Conservation (phyloP, 2,797 vertebrate genomes). For the Acrossocheilus wenchowensis region DNA sequence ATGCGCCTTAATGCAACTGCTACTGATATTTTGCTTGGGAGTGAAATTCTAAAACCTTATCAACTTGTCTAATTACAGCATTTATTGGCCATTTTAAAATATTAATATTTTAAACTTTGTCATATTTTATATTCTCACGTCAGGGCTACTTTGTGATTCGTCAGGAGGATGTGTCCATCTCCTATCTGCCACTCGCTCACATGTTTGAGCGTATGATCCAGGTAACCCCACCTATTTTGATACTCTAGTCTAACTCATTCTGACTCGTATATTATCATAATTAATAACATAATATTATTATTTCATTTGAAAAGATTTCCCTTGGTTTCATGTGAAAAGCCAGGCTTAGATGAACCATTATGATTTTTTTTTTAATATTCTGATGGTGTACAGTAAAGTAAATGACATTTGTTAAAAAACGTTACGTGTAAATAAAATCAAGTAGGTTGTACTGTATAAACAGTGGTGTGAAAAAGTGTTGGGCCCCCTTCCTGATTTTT, state of each 20-base stretch:
- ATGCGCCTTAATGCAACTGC: constrained; percentile 70
- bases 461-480: too few relatives aligned
- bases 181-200: constrained; percentile 84
- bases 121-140: neutral
- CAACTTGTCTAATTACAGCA: neutral
- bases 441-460: neutral
- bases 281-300: too few relatives aligned
- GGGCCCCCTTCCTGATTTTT: too few relatives aligned
- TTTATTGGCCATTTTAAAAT: constrained; percentile 54
- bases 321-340: neutral
- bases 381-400: neutral
- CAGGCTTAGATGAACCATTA: neutral
- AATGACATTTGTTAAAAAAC: neutral
- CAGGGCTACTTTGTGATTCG: constrained; percentile 81
- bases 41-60: constrained; percentile 58
- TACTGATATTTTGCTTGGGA: constrained; percentile 63
- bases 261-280: neutral
- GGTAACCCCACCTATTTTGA: constrained; percentile 62
- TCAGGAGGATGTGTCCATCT: constrained; percentile 83
- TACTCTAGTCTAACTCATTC: neutral
- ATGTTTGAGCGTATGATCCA: constrained; percentile 87
- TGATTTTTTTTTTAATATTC: neutral
- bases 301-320: neutral
- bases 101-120: constrained; percentile 54
- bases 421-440: neutral